These are phyloP conservation scores for Choristoneura fumiferana DNA, from an alignment of 1,140 invertebrate species.

Conservation along the genomic window DNA sequence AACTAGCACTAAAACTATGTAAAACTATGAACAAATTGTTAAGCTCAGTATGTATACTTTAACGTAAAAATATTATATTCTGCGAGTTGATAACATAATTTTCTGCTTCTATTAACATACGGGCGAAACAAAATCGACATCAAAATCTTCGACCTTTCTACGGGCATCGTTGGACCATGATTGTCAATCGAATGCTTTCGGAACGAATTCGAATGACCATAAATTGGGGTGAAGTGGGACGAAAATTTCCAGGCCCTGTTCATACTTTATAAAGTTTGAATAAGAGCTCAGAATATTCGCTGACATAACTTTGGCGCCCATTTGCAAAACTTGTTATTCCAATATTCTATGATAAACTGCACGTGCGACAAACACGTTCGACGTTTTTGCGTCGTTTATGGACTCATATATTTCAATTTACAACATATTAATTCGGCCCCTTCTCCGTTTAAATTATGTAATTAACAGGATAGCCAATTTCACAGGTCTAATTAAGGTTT, in stretches of 20 bases:
- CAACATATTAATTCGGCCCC: not conserved
- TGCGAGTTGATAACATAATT: too few species aligned
- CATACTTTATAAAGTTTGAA: conserved; percentile 1
- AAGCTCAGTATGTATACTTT: too few species aligned
- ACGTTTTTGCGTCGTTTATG: too few species aligned
- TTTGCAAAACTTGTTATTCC: conserved; percentile 10
- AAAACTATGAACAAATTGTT: too few species aligned
- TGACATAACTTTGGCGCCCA: not conserved
- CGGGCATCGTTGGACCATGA: not conserved
- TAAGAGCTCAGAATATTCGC: not conserved
- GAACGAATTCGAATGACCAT: not conserved
- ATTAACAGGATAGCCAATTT: conserved; percentile 1
- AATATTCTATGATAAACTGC: conserved; percentile 1
- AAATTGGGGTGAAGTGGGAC: conserved; percentile 3
- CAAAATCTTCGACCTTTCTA: not conserved
- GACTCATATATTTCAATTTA: too few species aligned
- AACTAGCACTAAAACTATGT: too few species aligned
- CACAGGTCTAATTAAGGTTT: not conserved
- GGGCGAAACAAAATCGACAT: not conserved
- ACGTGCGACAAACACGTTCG: not conserved
- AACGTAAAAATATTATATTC: too few species aligned
- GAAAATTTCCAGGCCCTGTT: conserved; percentile 1
- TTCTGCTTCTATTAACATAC: too few species aligned
- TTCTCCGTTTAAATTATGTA: not conserved
- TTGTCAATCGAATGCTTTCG: not conserved